Evolutionary conservation across 2,797 vertebrate genomes (phyloP).

Genomic region (Gadopsis marmoratus): DNA sequence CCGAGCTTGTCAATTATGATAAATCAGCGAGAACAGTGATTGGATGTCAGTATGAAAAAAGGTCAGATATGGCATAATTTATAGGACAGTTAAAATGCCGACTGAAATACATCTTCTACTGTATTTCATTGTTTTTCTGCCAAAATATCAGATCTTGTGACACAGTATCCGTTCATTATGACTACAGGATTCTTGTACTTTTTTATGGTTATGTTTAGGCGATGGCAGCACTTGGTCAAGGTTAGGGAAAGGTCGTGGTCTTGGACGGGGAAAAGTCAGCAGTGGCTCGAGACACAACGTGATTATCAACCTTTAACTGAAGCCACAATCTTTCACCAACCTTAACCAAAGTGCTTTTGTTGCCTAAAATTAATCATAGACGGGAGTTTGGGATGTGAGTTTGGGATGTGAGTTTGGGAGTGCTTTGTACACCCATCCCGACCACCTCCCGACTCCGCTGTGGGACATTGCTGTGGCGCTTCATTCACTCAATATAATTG

Average conservation of each 20-base stretch:
- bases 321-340: background rate
- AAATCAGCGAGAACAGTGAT: conserved; percentile 28
- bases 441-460: background rate
- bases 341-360: background rate
- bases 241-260: background rate
- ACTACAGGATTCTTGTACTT: background rate
- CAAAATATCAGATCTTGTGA: background rate
- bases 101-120: no score
- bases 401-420: background rate
- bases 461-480: background rate
- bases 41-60: conserved; percentile 12
- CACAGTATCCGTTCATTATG: background rate
- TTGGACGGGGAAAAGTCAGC: background rate
- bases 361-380: background rate
- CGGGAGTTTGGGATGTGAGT: background rate
- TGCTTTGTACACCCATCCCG: background rate
- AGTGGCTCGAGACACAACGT: no score
- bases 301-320: no score
- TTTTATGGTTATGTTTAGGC: background rate
- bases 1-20: conserved; percentile 31
- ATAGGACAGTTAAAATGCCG: background rate
- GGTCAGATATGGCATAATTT: conserved; percentile 14
- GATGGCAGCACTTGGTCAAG: background rate
- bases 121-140: background rate
- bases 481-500: background rate